Evolutionary conservation across 2,113 vertebrate species (phyloP).

Genomic region (Vidua chalybeata): DNA sequence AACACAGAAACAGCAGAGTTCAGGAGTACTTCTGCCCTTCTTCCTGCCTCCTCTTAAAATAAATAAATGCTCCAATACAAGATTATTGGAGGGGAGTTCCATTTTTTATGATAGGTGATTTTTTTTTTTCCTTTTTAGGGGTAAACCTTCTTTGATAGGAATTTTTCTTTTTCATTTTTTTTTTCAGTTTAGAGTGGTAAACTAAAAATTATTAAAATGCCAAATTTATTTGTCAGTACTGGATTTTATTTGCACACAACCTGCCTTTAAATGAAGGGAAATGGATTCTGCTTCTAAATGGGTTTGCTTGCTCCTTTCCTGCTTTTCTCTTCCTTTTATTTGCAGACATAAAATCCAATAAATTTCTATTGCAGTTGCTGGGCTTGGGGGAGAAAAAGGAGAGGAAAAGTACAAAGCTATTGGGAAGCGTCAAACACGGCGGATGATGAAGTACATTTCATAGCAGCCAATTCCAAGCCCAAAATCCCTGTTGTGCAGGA

Average conservation of each 20-base stretch:
- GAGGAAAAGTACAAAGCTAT: constrained; percentile 51
- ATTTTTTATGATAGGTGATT: background rate
- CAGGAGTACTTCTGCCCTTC: background rate
- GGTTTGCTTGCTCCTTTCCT: background rate
- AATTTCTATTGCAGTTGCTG: constrained; percentile 21
- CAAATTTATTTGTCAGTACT: background rate
- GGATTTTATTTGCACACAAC: background rate
- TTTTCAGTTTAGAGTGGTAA: background rate
- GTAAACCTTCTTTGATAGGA: background rate
- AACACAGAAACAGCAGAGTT: background rate
- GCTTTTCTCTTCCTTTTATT: constrained; percentile 18
- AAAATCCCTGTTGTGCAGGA: constrained; percentile 70
- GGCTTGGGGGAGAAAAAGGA: constrained; percentile 3
- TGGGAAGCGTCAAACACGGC: constrained; percentile 44
- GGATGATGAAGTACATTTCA: constrained; percentile 72
- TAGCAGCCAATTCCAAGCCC: constrained; percentile 70
- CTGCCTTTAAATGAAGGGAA: background rate
- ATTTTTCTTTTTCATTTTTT: background rate
- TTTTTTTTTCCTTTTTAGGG: background rate
- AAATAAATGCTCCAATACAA: background rate
- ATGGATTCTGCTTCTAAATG: background rate
- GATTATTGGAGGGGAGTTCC: background rate
- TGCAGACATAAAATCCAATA: constrained; percentile 42
- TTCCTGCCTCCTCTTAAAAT: background rate
- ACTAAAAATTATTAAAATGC: background rate